These are phyloP conservation scores for Eugnorisma glareosa DNA, from an alignment of 2,888 invertebrate species.

Conservation along the genomic window DNA sequence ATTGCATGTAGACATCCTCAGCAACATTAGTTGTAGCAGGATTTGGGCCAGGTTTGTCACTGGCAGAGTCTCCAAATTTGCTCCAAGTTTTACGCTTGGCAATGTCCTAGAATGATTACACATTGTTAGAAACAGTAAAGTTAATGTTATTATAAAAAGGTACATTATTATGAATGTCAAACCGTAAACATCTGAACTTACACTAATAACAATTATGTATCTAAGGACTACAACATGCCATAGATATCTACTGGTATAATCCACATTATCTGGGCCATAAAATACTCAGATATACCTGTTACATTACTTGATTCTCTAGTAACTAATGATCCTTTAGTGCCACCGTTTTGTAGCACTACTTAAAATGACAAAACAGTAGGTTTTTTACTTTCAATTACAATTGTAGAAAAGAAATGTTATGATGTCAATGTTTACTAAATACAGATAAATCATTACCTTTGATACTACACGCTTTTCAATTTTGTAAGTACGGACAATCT, in stretches of 20 bases:
- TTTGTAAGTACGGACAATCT: constrained; percentile 97
- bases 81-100: constrained; percentile 98
- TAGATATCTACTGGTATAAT: constrained; percentile 5
- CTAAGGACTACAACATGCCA: background rate
- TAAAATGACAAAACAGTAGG: background rate
- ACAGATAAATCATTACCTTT: constrained; percentile 87
- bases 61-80: constrained; percentile 97
- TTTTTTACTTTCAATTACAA: background rate
- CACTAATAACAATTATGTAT: background rate
- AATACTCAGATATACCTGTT: background rate
- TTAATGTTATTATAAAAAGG: background rate
- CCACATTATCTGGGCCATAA: constrained; percentile 12
- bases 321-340: background rate
- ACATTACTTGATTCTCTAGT: background rate
- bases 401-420: background rate
- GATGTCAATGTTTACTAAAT: background rate
- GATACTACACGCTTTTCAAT: constrained; percentile 97
- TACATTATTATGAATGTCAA: background rate
- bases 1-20: constrained; percentile 99
- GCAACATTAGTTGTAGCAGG: constrained; percentile 99
- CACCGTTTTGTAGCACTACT: background rate
- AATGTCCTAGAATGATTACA: constrained; percentile 91
- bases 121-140: background rate
- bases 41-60: constrained; percentile 99
- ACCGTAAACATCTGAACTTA: background rate